phyloP scores from a whole-genome alignment of 2,797 vertebrate species.

The Hirundo rustica region DNA sequence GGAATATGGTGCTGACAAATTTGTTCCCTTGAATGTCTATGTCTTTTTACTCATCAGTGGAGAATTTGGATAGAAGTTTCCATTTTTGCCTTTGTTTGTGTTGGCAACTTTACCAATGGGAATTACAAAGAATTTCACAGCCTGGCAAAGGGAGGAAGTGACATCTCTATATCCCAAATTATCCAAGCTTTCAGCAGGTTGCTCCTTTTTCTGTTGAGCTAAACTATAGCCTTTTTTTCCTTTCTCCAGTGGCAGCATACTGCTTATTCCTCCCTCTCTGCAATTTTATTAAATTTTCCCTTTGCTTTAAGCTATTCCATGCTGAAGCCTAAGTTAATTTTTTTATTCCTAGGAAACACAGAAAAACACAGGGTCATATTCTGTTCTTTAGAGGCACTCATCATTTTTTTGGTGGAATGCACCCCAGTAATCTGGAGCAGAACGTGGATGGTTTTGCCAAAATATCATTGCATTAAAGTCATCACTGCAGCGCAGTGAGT shows the following conservation, averaged over 20 bases:
- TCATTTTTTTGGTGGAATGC: not conserved
- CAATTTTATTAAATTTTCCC: not conserved
- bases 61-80: not conserved
- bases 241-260: not conserved
- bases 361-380: not conserved
- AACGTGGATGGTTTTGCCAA: not conserved
- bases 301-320: not conserved
- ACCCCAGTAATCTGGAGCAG: not conserved
- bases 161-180: conserved; percentile 56
- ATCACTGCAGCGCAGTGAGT: not conserved
- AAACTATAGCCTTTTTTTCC: conserved; percentile 13
- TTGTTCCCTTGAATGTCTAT: not conserved
- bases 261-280: not conserved
- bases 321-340: not conserved
- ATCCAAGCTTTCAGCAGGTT: conserved; percentile 55
- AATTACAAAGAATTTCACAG: conserved; percentile 65
- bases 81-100: conserved; percentile 20
- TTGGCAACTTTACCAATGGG: conserved; percentile 49
- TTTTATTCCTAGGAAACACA: not conserved
- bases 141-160: conserved; percentile 47
- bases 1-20: not conserved
- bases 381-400: not conserved
- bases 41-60: not conserved
- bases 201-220: not conserved
- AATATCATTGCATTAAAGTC: not conserved